A percentile compares a stretch with the other conserved stretches of the same genome.
Conservation (phyloP, 2,888 invertebrate genomes). For the Orchestes rusci region DNA sequence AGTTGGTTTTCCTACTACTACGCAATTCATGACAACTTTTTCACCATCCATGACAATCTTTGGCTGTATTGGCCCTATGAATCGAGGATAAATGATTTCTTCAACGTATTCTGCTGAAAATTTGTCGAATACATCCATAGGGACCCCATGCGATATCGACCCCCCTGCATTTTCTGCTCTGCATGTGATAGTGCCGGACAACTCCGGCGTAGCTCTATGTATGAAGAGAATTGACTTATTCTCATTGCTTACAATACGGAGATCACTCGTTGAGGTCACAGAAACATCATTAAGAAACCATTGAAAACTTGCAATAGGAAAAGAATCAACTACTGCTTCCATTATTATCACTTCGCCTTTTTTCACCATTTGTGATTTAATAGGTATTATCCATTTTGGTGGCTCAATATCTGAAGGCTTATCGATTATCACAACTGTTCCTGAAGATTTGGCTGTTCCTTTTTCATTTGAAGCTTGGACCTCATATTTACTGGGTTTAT, state of each 20-base stretch:
- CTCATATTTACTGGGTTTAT: conserved; percentile 83
- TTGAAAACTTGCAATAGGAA: conserved; percentile 75
- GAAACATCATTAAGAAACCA: conserved; percentile 77
- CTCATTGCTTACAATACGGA: conserved; percentile 64
- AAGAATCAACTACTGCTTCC: conserved; percentile 69
- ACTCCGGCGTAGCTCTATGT: conserved; percentile 61
- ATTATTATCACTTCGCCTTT: conserved; percentile 72
- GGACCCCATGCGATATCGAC: conserved; percentile 79
- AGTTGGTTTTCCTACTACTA: conserved; percentile 68
- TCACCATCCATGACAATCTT: conserved; percentile 86
- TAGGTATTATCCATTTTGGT: conserved; percentile 65
- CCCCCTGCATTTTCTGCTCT: conserved; percentile 86
- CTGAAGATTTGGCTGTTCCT: conserved; percentile 72
- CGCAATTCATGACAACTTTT: conserved; percentile 65
- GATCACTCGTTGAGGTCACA: conserved; percentile 60
- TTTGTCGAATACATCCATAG: conserved; percentile 56
- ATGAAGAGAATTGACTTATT: conserved; percentile 76
- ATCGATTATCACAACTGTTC: conserved; percentile 69
- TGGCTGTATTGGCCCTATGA: conserved; percentile 65
- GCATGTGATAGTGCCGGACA: conserved; percentile 73
- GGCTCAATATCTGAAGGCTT: conserved; percentile 54
- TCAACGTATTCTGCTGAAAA: conserved; percentile 51
- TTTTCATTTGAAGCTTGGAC: conserved; percentile 70
- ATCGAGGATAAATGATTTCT: conserved; percentile 65
- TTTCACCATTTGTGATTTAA: conserved; percentile 61